Evolutionary conservation across 2,797 vertebrate genomes (phyloP), one percentile per base, ranked within the genome.

Genomic region (Sebastes minor): DNA sequence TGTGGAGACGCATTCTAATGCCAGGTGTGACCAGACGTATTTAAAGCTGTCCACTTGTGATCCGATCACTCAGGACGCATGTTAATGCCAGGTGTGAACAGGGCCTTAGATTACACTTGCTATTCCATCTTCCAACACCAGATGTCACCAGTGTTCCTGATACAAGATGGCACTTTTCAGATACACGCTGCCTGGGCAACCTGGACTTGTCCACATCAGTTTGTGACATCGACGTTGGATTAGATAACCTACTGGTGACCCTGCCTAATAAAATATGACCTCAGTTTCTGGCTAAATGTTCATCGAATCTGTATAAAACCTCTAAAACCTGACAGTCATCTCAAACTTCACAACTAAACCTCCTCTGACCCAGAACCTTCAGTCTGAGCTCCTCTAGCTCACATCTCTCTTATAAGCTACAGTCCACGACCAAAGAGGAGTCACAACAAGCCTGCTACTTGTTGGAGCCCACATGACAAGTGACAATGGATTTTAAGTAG

Each of bases 91-190:
- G 42, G 42, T 18, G 0, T 46, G 42, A 46, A 0, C 42, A 46
- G 1, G 1, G 1, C 16, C 42, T 0, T 42, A 49, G 25, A 33
- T 71, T 14, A 71, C 27, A 75, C 64, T 64, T 87, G 80, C 67
- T 78, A 69, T 91, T 71, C 70, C 69, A 76, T 22, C 25, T 61
- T 82, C 62, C 8, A 86, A 69, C 93, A 92, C 87, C 55, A 91
- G 92, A 75, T 89, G 90, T 79, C 88, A 22, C 60, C 55, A 88
- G 67, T 74, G n/a, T 38, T 64, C 35, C 49, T 38, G 10, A 10
- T n/a, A 53, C 9, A 68, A 72, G 20, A 65, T 25, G 2, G 23
- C 30, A 32, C 14, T 16, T 16, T 9, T 49, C 16, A 62, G n/a
- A 59, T 22, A 52, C 14, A 55, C 69, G 46, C 14, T 55, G 23